These are phyloP conservation scores for Hirundo rustica DNA, from an alignment of 2,797 vertebrate genomes.

Conservation along the genomic window DNA sequence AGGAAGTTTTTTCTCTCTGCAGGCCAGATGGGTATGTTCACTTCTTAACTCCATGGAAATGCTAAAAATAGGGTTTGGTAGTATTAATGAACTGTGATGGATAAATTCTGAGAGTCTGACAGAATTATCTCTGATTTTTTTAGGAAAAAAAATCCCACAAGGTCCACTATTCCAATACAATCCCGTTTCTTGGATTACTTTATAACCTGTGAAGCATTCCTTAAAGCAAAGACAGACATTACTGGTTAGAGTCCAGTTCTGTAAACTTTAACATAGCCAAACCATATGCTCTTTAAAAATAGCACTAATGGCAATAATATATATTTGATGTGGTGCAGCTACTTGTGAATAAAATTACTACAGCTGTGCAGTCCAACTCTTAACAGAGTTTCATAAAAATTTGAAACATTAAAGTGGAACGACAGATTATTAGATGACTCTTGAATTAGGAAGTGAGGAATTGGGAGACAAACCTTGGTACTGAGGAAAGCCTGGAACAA, in stretches of 20 bases:
- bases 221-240: background rate
- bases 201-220: background rate
- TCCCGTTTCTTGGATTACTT: background rate
- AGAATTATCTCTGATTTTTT: background rate
- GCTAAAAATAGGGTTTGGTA: constrained; percentile 21
- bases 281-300: background rate
- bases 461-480: background rate
- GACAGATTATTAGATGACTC: background rate
- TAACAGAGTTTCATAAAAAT: background rate
- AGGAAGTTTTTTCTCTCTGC: background rate
- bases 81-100: constrained; percentile 2
- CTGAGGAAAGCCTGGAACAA: background rate
- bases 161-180: background rate
- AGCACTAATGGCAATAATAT: background rate
- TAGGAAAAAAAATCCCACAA: background rate
- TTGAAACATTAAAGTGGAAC: background rate
- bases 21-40: background rate
- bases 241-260: background rate
- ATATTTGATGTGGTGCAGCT: background rate
- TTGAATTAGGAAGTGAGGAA: background rate
- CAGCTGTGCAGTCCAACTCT: background rate
- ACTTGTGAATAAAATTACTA: background rate
- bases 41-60: background rate
- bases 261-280: background rate
- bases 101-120: background rate